These are phyloP conservation scores for Stegophylla sp. DNA, from an alignment of 2,888 invertebrate species.

Conservation along the genomic window DNA sequence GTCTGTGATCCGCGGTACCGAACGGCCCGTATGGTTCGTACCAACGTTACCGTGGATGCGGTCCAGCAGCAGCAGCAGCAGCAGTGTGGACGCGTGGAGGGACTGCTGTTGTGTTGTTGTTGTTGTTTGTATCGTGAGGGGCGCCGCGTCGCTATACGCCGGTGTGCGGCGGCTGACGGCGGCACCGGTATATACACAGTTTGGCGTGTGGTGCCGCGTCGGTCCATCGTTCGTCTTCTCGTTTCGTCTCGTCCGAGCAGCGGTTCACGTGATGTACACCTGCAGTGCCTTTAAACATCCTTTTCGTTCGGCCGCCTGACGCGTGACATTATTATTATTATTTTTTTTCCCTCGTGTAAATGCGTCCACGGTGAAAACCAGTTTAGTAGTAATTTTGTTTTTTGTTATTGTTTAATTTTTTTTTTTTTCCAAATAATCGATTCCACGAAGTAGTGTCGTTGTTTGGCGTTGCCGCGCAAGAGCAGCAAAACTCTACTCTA, in stretches of 20 bases:
- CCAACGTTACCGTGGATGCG: constrained; percentile 30
- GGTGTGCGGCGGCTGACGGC: too few relatives aligned
- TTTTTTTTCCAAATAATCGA: background rate
- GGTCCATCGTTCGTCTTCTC: background rate
- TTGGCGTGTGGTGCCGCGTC: constrained; percentile 34
- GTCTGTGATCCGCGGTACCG: background rate
- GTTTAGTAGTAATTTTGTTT: too few relatives aligned
- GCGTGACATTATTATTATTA: background rate
- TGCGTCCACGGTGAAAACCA: background rate
- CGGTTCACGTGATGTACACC: background rate
- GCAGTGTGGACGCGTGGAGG: background rate
- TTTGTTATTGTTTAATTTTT: background rate
- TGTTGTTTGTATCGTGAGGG: too few relatives aligned
- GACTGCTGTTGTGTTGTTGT: constrained; percentile 28
- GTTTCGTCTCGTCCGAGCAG: background rate
- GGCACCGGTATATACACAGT: constrained; percentile 19
- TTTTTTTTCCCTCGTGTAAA: background rate
- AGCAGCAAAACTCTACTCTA: too few relatives aligned
- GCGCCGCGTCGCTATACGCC: constrained; percentile 21
- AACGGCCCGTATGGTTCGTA: constrained; percentile 20
- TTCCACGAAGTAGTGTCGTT: background rate
- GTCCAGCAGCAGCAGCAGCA: too few relatives aligned
- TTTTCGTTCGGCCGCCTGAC: background rate
- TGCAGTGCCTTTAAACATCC: background rate
- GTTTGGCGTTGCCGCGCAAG: background rate